A percentile compares a stretch with the other conserved stretches of the same genome.
These are phyloP conservation scores for Centropus bengalensis DNA, from an alignment of 2,113 vertebrate genomes.

Conservation along the genomic window DNA sequence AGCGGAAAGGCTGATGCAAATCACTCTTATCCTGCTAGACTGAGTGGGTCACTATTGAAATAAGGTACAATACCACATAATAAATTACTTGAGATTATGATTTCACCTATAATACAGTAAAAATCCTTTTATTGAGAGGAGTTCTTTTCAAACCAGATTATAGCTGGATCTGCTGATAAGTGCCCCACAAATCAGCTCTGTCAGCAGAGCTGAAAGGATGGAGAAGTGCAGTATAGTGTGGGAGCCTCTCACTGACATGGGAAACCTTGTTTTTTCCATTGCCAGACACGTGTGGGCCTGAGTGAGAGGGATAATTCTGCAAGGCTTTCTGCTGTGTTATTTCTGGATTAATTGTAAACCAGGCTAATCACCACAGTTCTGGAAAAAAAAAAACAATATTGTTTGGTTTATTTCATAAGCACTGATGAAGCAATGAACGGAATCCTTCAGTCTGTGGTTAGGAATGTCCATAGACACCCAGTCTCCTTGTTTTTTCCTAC, in stretches of 20 bases:
- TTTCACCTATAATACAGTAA: neutral
- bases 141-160: neutral
- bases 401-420: neutral
- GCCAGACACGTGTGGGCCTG: neutral
- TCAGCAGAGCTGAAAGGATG: neutral
- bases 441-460: neutral
- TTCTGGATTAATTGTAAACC: neutral
- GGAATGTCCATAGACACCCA: neutral
- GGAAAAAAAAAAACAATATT: neutral
- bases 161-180: neutral
- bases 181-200: neutral
- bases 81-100: neutral
- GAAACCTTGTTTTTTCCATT: neutral
- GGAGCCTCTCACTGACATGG: neutral
- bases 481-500: neutral
- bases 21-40: neutral
- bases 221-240: neutral
- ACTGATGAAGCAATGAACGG: neutral
- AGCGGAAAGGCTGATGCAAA: neutral
- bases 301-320: neutral
- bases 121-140: neutral
- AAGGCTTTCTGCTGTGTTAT: neutral
- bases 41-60: neutral
- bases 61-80: neutral
- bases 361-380: neutral